Percentiles rank a stretch among this genome's conserved stretches.
Evolutionary conservation across 1,140 invertebrate species (phyloP).

Genomic region (Ostrea denselamellosa): DNA sequence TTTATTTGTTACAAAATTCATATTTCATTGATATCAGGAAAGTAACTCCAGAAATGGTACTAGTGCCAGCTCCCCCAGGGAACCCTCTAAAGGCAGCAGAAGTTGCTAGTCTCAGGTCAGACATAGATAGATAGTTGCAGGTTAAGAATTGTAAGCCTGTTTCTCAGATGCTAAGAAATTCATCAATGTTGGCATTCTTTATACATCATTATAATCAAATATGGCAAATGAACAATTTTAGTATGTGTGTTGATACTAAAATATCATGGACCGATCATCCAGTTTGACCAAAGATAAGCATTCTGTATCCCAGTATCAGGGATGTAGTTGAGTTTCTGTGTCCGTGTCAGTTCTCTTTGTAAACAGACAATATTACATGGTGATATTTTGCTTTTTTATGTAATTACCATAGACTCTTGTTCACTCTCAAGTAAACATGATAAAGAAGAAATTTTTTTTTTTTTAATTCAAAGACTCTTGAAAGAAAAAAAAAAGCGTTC

Average conservation of each 20-base stretch:
- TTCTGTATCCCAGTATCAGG: too few relatives aligned
- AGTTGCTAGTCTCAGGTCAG: slow-evolving; percentile 74
- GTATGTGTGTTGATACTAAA: too few relatives aligned
- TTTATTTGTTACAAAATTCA: too few relatives aligned
- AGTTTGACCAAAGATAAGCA: too few relatives aligned
- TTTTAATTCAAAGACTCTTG: not conserved
- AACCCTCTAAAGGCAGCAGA: slow-evolving; percentile 76
- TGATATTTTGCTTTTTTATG: too few relatives aligned
- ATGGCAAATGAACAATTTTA: not conserved
- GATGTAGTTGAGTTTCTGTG: too few relatives aligned
- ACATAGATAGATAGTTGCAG: not conserved
- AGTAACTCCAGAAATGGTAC: slow-evolving; percentile 62
- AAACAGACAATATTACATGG: too few relatives aligned
- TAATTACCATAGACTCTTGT: too few relatives aligned
- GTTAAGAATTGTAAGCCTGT: not conserved
- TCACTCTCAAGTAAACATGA: too few relatives aligned
- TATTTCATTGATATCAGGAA: slow-evolving; percentile 62
- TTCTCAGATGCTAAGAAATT: not conserved
- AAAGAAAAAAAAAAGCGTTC: not conserved
- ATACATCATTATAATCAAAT: not conserved
- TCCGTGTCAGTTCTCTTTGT: too few relatives aligned
- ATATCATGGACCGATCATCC: too few relatives aligned
- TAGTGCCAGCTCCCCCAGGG: slow-evolving; percentile 74
- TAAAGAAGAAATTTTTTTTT: not conserved
- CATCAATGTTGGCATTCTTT: not conserved